Evolutionary conservation across 2,888 invertebrate genomes (phyloP), one percentile per base, ranked within the genome.

Genomic region (Polymixis flavicincta): DNA sequence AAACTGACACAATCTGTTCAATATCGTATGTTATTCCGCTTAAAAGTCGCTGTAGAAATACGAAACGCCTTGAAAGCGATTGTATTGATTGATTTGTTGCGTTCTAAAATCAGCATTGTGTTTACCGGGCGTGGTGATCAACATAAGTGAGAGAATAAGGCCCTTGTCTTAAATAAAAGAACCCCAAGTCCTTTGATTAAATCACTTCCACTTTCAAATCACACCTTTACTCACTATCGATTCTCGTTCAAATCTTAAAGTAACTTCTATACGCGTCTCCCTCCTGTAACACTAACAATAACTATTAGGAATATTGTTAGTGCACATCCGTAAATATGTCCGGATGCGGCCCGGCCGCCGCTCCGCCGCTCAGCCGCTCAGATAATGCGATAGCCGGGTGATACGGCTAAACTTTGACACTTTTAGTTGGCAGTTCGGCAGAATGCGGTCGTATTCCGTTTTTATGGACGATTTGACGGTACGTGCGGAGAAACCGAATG

Each of bases 221-320:
- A 19, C 28, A 7, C 25, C 13, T 25, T 32, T 17, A n/a, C 17
- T 25, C 11, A 66, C 14, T n/a, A 32, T n/a, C 9, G 7, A 9
- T 50, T 50, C n/a, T 52, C 14, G 25, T 0, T 8, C 25, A 71
- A 52, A 72, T 61, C 14, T 0, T 22, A 28, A 45, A 52, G 83
- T 83, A 59, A 71, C 71, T 59, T 76, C 64, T 64, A 65, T 70
- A n/a, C 25, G 54, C 32, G 67, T 69, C 76, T 52, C 7, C 48
- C 54, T 70, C 42, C 5, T 22, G 37, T 55, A 67, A 57, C 74
- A 66, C 63, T 76, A 78, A 87, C 84, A 80, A 82, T 87, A 86
- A 87, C 82, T 82, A 76, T 86, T 80, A 85, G 83, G 85, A 86
- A 85, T 85, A 86, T 87, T 84, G 86, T 86, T 84, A 86, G 71